Conservation (phyloP, 1,140 invertebrate genomes). For the Acromyrmex echinatior region DNA sequence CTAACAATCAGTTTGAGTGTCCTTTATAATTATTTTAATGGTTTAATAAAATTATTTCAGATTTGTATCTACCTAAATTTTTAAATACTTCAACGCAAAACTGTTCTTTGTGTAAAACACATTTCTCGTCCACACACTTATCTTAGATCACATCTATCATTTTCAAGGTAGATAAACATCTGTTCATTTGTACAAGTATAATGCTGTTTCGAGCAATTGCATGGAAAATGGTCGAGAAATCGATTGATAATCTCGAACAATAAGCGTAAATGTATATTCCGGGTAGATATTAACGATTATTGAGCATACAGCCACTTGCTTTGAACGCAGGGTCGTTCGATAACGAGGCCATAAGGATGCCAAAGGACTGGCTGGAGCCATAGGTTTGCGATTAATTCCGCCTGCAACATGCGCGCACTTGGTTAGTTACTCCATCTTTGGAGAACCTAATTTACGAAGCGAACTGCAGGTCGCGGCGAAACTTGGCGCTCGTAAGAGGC, state of each 20-base stretch:
- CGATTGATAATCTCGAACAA: constrained; percentile 28
- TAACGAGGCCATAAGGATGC: constrained; percentile 70
- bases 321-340: constrained; percentile 51
- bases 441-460: constrained; percentile 44
- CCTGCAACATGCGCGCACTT: constrained; percentile 40
- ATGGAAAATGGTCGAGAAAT: background rate
- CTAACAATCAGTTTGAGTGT: too few species aligned
- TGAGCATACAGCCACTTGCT: constrained; percentile 52
- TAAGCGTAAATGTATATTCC: constrained; percentile 25
- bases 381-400: constrained; percentile 70
- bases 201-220: background rate
- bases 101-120: background rate
- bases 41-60: too few species aligned
- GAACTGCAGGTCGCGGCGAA: constrained; percentile 46
- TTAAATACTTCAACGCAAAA: too few species aligned
- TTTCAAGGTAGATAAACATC: constrained; percentile 10
- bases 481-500: constrained; percentile 43
- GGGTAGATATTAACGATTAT: constrained; percentile 59
- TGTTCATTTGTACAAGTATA: constrained; percentile 19
- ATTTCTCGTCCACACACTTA: background rate
- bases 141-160: constrained; percentile 35
- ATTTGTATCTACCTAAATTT: too few species aligned
- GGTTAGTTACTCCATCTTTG: constrained; percentile 50
- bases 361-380: constrained; percentile 65
- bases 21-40: too few species aligned